Evolutionary conservation across 2,888 invertebrate species (phyloP).

Genomic region (Nomada hirtipes): DNA sequence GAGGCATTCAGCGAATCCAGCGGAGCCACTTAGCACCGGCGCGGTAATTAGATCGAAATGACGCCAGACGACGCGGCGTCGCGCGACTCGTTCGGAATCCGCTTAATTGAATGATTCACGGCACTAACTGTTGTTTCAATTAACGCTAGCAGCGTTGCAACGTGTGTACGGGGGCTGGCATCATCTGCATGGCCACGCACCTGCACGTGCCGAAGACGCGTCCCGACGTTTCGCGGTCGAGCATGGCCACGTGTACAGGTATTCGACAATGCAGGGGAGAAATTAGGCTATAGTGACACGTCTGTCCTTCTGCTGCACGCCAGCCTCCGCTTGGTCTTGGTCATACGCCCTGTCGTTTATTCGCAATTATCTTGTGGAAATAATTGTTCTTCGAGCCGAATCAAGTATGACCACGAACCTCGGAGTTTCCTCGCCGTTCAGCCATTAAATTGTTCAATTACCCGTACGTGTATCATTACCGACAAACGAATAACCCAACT

Average conservation of each 20-base stretch:
- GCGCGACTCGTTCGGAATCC: constrained; percentile 57
- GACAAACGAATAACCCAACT: constrained; percentile 25
- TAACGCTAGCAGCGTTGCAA: constrained; percentile 35
- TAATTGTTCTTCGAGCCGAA: constrained; percentile 28
- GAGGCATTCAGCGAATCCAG: constrained; percentile 45
- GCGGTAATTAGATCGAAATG: constrained; percentile 58
- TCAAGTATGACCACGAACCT: background rate
- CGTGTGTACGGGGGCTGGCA: constrained; percentile 5
- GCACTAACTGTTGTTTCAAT: constrained; percentile 59
- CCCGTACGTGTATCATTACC: background rate
- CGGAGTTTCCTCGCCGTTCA: background rate
- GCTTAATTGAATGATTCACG: constrained; percentile 64
- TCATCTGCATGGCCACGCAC: constrained; percentile 53
- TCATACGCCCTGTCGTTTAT: no score
- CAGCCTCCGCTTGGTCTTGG: background rate
- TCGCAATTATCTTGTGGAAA: no score
- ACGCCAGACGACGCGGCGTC: constrained; percentile 55
- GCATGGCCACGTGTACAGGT: constrained; percentile 33
- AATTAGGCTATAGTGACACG: constrained; percentile 5
- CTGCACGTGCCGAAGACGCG: constrained; percentile 34
- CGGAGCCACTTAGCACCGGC: constrained; percentile 46
- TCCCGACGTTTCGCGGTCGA: constrained; percentile 33
- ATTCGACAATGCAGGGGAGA: constrained; percentile 16
- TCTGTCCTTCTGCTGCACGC: background rate
- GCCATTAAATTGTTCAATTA: background rate